These are phyloP conservation scores for Nasonia vitripennis DNA, from an alignment of 1,140 invertebrate species.

Conservation along the genomic window DNA sequence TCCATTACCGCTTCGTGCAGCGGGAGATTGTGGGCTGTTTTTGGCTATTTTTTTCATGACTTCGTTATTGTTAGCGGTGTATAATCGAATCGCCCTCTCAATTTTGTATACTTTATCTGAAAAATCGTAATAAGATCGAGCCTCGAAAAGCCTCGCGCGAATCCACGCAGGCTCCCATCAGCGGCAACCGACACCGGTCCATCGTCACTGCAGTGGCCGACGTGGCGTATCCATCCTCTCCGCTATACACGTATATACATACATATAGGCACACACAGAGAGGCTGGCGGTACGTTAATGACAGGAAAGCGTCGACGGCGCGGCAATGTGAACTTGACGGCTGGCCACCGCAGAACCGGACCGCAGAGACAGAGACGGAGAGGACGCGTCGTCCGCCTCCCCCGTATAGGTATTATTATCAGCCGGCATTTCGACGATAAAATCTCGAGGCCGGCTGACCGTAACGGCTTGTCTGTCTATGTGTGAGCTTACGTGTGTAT, in stretches of 20 bases:
- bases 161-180: not conserved
- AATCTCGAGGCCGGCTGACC: conserved; percentile 14
- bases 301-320: conserved; percentile 69
- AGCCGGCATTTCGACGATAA: conserved; percentile 32
- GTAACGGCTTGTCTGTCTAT: not conserved
- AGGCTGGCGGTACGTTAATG: conserved; percentile 71
- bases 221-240: conserved; percentile 1
- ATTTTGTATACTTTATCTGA: too few relatives aligned
- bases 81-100: too few relatives aligned
- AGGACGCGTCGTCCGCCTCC: not conserved
- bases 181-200: conserved; percentile 5
- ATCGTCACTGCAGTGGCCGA: not conserved
- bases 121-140: not conserved
- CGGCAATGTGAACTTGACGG: conserved; percentile 75
- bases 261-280: conserved; percentile 21
- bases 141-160: not conserved
- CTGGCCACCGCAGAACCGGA: conserved; percentile 67
- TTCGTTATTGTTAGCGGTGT: too few relatives aligned
- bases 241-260: not conserved
- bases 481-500: not conserved
- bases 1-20: not conserved
- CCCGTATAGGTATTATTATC: conserved; percentile 11
- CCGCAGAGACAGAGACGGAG: conserved; percentile 54
- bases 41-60: not conserved
- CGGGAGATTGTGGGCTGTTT: not conserved